Base-by-base conservation (phyloP, 2,113 vertebrate genomes). In the Daboia siamensis region DNA sequence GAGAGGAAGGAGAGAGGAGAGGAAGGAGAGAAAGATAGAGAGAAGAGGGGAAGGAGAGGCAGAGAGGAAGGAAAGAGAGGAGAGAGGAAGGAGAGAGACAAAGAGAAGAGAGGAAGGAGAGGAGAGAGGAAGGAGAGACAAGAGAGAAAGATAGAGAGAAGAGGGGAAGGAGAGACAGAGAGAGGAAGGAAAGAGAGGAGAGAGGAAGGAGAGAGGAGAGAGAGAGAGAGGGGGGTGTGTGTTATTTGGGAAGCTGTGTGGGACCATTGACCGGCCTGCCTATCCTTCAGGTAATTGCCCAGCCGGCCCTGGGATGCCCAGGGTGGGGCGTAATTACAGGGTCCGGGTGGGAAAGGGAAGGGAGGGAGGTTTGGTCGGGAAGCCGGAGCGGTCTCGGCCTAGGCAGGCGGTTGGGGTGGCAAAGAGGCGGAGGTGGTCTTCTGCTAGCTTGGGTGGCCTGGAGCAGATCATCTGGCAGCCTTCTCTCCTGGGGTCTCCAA, bases 341-440 rank as follows among this genome's bases (percentile, higher is more conserved):
- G 56, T 93, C 92, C 0, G 0, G 15, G 0, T 0, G 52, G 86
- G 92, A 39, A n/a, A 57, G 10, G 0, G 0, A n/a, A 57, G 10
- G 0, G 0, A 33, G 0, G n/a, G 0, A 0, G 44, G 13, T 20
- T 74, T 56, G 59, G 29, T n/a, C 15, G n/a, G n/a, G 0, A 0
- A 51, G 56, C 33, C 0, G 0, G 54, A 5, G 91, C 48, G 23
- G 61, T 55, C 0, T 48, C 0, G 0, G 33, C 56, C 52, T 21
- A 0, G 9, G 10, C 86, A 24, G 88, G 8, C 0, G 1, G 0
- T 15, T 5, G 51, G 56, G 2, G 13, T 21, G 3, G 44, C 48
- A 15, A 39, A 29, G 20, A 39, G 39, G 39, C 13, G 0, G 80
- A 13, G 21, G 13, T 15, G 15, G 69, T 2, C 54, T 91, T 57